phyloP scores from a whole-genome alignment of 1,140 invertebrate genomes.

The Diprion similis region DNA sequence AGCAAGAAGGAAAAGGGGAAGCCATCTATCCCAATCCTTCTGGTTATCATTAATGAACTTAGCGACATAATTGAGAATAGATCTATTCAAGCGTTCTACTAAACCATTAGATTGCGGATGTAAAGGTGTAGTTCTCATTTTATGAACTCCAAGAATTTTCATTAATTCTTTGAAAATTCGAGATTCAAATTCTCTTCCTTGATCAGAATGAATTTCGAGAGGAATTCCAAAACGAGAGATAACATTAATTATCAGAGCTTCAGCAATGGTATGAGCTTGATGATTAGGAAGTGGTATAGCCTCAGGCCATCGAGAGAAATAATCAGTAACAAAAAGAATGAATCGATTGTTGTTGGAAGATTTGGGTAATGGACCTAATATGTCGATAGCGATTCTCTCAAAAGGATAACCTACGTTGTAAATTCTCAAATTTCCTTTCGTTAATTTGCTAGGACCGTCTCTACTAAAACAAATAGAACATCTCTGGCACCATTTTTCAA shows the following conservation, averaged over 20 bases:
- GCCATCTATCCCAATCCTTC: not conserved
- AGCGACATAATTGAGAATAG: not conserved
- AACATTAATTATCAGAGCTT: not conserved
- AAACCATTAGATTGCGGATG: not conserved
- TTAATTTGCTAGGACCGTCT: no score
- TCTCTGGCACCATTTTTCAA: no score
- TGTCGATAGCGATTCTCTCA: not conserved
- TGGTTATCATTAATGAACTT: not conserved
- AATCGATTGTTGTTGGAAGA: not conserved
- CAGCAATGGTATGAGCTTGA: constrained; percentile 31
- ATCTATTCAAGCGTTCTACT: no score
- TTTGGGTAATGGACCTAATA: not conserved
- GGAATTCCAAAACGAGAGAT: no score
- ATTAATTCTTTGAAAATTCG: no score
- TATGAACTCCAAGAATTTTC: no score
- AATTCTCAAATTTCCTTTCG: no score
- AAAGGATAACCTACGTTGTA: no score
- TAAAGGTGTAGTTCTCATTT: not conserved
- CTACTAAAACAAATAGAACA: no score
- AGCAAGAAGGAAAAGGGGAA: not conserved
- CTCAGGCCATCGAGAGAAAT: constrained; percentile 56
- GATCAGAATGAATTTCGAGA: no score
- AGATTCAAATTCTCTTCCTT: no score
- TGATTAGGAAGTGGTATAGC: constrained; percentile 49
- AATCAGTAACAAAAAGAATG: constrained; percentile 12